Base-by-base conservation (phyloP, 1,140 invertebrate genomes). In the Charaxes varanes region DNA sequence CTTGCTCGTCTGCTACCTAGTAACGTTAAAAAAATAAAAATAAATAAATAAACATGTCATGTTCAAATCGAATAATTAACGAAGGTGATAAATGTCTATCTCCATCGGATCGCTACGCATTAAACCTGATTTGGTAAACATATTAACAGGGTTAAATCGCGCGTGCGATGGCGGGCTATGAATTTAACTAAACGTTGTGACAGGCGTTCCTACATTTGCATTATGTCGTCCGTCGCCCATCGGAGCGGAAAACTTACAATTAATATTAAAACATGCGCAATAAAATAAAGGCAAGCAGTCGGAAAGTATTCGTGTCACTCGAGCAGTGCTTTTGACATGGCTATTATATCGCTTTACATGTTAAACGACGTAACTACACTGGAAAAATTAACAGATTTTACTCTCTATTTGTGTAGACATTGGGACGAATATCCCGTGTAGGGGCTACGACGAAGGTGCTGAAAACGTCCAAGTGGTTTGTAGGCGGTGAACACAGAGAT, bases 191-290 rank as follows among this genome's bases (percentile, higher is more conserved):
- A 77, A 62, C 66, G 68, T 67, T 70, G 62, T 74, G 71, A 76
- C 76, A 73, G 38, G 61, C 58, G 48, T 42, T 34, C 53, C 36
- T 52, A 62, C 59, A 78, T 80, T 76, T 76, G 62, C 71, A 76
- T 76, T 52, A 62, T 58, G 47, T 66, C 53, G 60, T 63, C 61
- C 43, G 43, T 41, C 26, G 49, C 28, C 49, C 67, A 67, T 41
- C 69, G 51, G 58, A 36, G 38, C 57, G 53, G 74, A 82, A 79
- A 79, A 79, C 78, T 78, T 74, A 79, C 74, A 76, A 82, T 82
- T 79, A 79, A 79, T 82, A 78, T 82, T 79, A 78, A 82, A 78
- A 82, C 78, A 82, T 82, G 78, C 74, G 52, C 73, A 74, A 76
- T 82, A 74, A 78, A 78, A 79, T 76, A 66, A 72, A 82, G 61